Base-by-base conservation (phyloP, 2,797 vertebrate species). In the Muscicapa striata region DNA sequence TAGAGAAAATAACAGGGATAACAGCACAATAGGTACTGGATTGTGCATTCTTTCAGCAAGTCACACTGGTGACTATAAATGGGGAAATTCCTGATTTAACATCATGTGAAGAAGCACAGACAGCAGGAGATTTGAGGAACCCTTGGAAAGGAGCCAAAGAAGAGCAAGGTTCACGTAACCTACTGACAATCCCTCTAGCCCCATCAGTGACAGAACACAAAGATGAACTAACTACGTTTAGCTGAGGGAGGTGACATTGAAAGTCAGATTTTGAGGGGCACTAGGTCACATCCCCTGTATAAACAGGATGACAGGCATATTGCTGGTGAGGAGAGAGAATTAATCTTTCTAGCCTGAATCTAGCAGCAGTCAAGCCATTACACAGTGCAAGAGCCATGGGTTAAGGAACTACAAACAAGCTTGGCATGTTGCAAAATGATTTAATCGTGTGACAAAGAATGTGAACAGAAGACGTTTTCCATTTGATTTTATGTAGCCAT, bases 391-490 rank as follows among this genome's bases (percentile, higher is more conserved):
- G 40, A 80, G 54, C 32, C 68, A 46, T 26, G 68, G 54, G 82
- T 87, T 97, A 85, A 95, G 73, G 87, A 89, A 75, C 84, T 89
- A 87, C 90, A 95, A 62, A 95, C 82, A 85, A 95, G 69, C 68
- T 75, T 93, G 79, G 73, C 73, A 72, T 75, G 73, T 84, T 89
- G 78, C 58, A 95, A 95, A 93, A 94, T 81, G 4, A 87, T 94
- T 96, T 90, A 90, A 90, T 87, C 10, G 0, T 93, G 89, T 89
- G 88, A 87, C 90, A 95, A 93, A 97, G 83, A 92, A 95, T 70
- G 86, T 46, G 81, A 90, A 78, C 51, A 80, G 72, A 93, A 90
- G 86, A 95, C 2, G 3, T 83, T 93, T 96, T 89, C 87, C 84
- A 87, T 89, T 97, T 87, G 79, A 38, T 93, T 89, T 91, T 85